Evolutionary conservation across 2,113 vertebrate genomes (phyloP).

Genomic region (Eulemur rufifrons): DNA sequence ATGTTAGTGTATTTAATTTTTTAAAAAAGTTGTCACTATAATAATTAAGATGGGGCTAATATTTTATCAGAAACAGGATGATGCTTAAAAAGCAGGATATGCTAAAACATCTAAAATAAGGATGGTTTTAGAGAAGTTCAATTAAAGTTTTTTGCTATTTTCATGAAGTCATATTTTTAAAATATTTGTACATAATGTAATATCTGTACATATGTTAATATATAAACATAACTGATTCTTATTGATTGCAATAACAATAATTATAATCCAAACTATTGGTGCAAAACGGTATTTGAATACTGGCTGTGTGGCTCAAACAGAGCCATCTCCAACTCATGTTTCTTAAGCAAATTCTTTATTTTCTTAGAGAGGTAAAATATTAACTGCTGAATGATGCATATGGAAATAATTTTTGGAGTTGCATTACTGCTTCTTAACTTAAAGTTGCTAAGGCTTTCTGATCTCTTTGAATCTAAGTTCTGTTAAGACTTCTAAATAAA

Average conservation of each 20-base stretch:
- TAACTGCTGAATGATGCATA: neutral
- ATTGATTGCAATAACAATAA: neutral
- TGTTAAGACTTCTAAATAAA: neutral
- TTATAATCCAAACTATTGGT: slow-evolving; percentile 2
- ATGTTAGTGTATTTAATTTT: neutral
- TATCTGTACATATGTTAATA: neutral
- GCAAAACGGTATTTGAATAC: neutral
- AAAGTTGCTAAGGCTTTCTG: neutral
- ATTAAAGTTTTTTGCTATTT: neutral
- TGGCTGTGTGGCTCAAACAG: neutral
- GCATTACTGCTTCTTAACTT: neutral
- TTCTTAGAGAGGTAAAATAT: slow-evolving; percentile 15
- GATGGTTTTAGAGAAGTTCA: neutral
- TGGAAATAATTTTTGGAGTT: neutral
- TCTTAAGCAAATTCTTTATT: slow-evolving; percentile 29
- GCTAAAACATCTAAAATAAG: neutral
- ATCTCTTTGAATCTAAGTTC: neutral
- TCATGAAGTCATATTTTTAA: neutral
- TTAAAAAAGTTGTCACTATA: neutral
- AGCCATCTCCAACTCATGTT: neutral
- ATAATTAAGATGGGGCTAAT: neutral
- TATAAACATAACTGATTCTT: neutral
- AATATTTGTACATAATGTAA: neutral
- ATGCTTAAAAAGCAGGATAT: neutral
- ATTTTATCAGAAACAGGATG: neutral